Evolutionary conservation across 2,888 invertebrate species (phyloP), one percentile per base, ranked within the genome.

Genomic region (Dione juno): DNA sequence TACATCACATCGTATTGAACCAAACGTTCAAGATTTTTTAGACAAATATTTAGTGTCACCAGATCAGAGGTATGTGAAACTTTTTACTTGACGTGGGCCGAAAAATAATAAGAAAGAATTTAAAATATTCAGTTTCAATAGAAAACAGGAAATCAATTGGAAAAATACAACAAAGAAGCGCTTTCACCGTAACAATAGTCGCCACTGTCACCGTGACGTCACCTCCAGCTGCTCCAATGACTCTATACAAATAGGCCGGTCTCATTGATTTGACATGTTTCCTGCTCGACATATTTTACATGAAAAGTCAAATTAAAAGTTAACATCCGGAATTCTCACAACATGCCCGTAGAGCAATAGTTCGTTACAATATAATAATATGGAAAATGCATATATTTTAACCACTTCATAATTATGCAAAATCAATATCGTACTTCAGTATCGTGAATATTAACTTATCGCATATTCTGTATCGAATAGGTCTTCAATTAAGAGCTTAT

Each of bases 111-210:
- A 9, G 35, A 5, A 28, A 61, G 45, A n/a, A 48, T n/a, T 35
- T 43, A 8, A 48, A 7, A 16, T 19, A 19, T 59, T 7, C 8
- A 21, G 41, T 59, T 43, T 41, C 41, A 10, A 41, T n/a, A 13
- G 19, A 40, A n/a, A 61, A 21, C 41, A 19, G 57, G 57, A 41
- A 52, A 8, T 21, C 13, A 8, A 59, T 41, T 58, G 69, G 69
- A 66, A 66, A 59, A 43, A 58, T 50, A 54, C 19, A 65, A 69
- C 35, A 59, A 67, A 61, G 50, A 61, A 19, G 19, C 54, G 63
- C 69, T 72, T 69, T 72, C 72, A 48, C 69, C 69, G 35, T 50
- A 69, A 72, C 69, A 72, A 69, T 72, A 63, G 48, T 14, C n/a
- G 45, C 28, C 41, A 59, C 52, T 28, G 48, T 50, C 37, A 8